phyloP scores from a whole-genome alignment of 1,140 invertebrate genomes.

The Lasaia peninsularis region DNA sequence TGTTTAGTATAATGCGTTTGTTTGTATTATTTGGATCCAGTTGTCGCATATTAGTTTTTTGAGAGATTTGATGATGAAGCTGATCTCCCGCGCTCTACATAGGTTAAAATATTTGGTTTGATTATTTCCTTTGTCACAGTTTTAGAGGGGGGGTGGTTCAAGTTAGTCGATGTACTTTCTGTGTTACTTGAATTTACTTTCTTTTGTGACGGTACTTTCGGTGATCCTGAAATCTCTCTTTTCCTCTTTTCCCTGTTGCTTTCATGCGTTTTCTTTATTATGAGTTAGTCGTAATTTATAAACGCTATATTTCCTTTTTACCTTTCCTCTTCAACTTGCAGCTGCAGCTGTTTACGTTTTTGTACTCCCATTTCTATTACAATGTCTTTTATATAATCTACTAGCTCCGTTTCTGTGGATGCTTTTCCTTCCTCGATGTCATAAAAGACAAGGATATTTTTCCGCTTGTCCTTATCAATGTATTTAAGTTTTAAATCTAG shows the following conservation, averaged over 20 bases:
- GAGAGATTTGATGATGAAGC: constrained; percentile 10
- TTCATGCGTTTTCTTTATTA: constrained; percentile 14
- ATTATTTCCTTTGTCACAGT: constrained; percentile 14
- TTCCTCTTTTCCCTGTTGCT: constrained; percentile 21
- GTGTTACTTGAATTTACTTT: background rate
- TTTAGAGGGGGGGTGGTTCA: constrained; percentile 14
- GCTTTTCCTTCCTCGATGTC: constrained; percentile 33
- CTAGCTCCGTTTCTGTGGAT: constrained; percentile 26
- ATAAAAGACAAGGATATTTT: constrained; percentile 35
- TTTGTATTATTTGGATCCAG: constrained; percentile 4
- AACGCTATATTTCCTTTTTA: constrained; percentile 20
- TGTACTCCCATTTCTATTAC: background rate
- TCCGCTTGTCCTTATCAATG: constrained; percentile 32
- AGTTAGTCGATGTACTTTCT: background rate
- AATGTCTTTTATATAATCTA: constrained; percentile 24
- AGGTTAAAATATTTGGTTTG: constrained; percentile 17
- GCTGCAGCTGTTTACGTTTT: constrained; percentile 7
- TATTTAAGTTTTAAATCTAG: constrained; percentile 28
- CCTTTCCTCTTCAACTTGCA: constrained; percentile 15
- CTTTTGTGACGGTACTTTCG: constrained; percentile 12
- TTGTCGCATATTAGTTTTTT: constrained; percentile 20
- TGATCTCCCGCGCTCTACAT: background rate
- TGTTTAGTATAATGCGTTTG: background rate
- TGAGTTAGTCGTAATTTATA: constrained; percentile 22
- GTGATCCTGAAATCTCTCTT: constrained; percentile 19